Evolutionary conservation across 2,888 invertebrate genomes (phyloP), one percentile per base, ranked within the genome.

Genomic region (Lampropteryx suffumata): DNA sequence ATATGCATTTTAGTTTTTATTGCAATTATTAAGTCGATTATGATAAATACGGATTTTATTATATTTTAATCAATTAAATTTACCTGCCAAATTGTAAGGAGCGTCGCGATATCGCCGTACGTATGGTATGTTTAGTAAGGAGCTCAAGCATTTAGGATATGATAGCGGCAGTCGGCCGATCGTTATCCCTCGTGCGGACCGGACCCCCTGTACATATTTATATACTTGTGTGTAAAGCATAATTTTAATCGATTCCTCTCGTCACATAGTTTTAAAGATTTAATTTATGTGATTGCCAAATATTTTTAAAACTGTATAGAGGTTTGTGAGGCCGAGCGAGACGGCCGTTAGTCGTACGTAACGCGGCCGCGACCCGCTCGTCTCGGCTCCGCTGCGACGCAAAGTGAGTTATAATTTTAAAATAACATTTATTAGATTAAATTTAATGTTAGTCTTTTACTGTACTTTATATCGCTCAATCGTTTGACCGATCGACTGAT

Each of bases 401-500:
- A 83, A 84, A 82, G 82, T 87, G 88, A 87, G 79, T 89, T 89
- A 88, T 89, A 82, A 87, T 89, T 62, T 89, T 90, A 87, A 87
- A 86, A 82, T 88, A 87, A 88, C 86, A 87, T 79, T 62, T 88
- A 87, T 87, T 90, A 89, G 89, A 89, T 90, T 90, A 89, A 90
- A 89, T 88, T 88, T 90, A 89, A 90, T 90, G 77, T 90, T 90
- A 89, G 90, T 89, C 88, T 82, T 86, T 86, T 88, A 88, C 88
- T 89, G 86, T 88, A 88, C 84, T 88, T 86, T 88, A 90, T 87
- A 90, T 90, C 89, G 89, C 88, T 90, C 89, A 89, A 89, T 87
- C 85, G 81, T 84, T 89, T 89, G 90, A 89, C 85, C 90, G 90
- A 90, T 90, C 88, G 90, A 90, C 90, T 90, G 90, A 90, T 88